These are phyloP conservation scores for Ophion costatus DNA, from an alignment of 2,888 invertebrate genomes.

Conservation along the genomic window DNA sequence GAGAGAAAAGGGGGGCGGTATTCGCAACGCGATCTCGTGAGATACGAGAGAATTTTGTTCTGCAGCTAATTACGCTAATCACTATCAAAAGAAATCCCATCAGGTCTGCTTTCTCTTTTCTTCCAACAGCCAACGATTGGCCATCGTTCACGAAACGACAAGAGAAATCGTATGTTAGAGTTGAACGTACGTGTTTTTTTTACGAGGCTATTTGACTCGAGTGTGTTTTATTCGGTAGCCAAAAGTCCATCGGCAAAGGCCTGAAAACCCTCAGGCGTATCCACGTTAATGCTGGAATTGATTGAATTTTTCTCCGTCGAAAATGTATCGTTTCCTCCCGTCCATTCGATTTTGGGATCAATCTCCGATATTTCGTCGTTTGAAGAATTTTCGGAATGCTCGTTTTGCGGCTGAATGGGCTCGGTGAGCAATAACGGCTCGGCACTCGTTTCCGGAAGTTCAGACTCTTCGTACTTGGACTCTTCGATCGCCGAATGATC, in stretches of 20 bases:
- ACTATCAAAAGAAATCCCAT: constrained; percentile 50
- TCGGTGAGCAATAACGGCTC: constrained; percentile 53
- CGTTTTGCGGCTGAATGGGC: constrained; percentile 42
- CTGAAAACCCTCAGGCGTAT: constrained; percentile 77
- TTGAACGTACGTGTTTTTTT: not conserved
- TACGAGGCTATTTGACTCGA: not conserved
- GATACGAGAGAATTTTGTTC: constrained; percentile 32
- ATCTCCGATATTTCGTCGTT: constrained; percentile 48
- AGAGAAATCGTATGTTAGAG: not conserved
- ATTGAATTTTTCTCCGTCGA: constrained; percentile 31
- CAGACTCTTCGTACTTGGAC: constrained; percentile 66
- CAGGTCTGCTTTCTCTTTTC: constrained; percentile 52
- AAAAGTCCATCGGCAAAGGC: constrained; percentile 75
- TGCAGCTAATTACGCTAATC: constrained; percentile 55
- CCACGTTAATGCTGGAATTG: constrained; percentile 68
- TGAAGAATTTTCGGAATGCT: not conserved
- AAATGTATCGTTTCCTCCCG: not conserved
- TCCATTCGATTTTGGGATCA: not conserved
- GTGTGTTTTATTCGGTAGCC: constrained; percentile 68
- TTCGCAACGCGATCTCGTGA: constrained; percentile 42
- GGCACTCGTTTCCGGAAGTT: constrained; percentile 50
- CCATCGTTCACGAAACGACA: not conserved
- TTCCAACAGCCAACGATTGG: constrained; percentile 3
- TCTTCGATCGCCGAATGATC: constrained; percentile 76
- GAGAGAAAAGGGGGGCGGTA: not conserved